Conservation (phyloP, 2,888 invertebrate species). For the Cephus pygmeus region DNA sequence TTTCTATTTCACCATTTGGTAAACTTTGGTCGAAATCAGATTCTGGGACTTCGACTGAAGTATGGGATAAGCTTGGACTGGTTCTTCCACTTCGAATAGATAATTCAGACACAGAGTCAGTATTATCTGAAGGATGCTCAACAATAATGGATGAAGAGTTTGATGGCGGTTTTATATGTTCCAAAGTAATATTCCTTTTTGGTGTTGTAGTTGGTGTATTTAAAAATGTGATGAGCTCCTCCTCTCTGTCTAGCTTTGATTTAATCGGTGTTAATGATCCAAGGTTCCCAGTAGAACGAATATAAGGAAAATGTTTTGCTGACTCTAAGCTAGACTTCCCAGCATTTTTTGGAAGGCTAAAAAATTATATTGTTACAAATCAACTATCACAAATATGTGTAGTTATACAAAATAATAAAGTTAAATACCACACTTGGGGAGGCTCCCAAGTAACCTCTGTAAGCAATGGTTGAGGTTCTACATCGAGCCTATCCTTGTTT, state of each 20-base stretch:
- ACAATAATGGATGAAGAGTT: constrained; percentile 48
- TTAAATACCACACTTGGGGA: constrained; percentile 20
- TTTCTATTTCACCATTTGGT: constrained; percentile 13
- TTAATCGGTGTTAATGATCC: constrained; percentile 7
- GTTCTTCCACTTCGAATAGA: constrained; percentile 44
- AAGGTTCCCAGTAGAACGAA: constrained; percentile 13
- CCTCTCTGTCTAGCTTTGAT: constrained; percentile 33
- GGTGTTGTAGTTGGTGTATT: constrained; percentile 43
- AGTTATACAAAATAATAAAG: background rate
- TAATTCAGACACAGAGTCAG: constrained; percentile 51
- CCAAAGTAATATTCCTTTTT: constrained; percentile 26
- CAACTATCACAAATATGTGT: background rate
- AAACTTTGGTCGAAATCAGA: constrained; percentile 18
- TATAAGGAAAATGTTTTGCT: constrained; percentile 3
- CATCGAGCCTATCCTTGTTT: constrained; percentile 56
- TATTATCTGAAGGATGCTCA: constrained; percentile 45
- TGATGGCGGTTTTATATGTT: constrained; percentile 30
- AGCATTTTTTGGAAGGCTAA: background rate
- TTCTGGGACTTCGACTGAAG: constrained; percentile 40
- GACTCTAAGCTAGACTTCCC: background rate
- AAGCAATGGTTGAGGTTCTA: constrained; percentile 39
- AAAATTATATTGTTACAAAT: background rate
- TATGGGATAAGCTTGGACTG: constrained; percentile 41
- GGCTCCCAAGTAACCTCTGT: constrained; percentile 55
- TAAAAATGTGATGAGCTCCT: constrained; percentile 44